Base-by-base conservation (phyloP, 1,140 invertebrate genomes). In the Drosophila nebulosa region DNA sequence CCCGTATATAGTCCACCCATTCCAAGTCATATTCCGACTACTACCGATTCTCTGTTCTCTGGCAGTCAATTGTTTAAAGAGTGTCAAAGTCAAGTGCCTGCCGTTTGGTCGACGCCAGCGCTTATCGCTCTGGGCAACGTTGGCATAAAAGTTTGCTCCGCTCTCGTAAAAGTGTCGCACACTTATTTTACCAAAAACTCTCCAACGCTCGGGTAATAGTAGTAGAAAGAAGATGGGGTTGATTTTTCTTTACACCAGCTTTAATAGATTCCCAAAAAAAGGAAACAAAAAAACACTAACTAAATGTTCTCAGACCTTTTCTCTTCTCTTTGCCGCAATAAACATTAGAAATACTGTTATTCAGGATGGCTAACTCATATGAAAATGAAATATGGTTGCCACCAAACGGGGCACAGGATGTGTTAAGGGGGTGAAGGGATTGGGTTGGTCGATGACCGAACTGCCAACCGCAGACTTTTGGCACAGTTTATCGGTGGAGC, bases 401-500 rank as follows among this genome's bases (percentile, higher is more conserved):
- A 67, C 59, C 18, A 26, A 36, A 46, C 26, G 35, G n/a, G 55
- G 53, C 52, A 64, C 24, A 32, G 64, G 64, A 67, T 22, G 21
- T 32, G n/a, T 30, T 39, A 32, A n/a, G 52, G 55, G 57, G 46
- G 69, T 62, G 50, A 42, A 53, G 55, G 62, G 57, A 60, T 12
- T 4, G 14, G 16, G 32, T 30, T 58, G 56, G 59, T 62, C 61
- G 36, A 60, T 60, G 57, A 62, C 77, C 64, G 79, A 78, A 79
- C 76, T 84, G 79, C 79, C 81, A 88, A 81, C 83, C 83, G 78
- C 83, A 88, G 81, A 88, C 74, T 86, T 86, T 86, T 88, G 81
- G 78, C 78, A 86, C 81, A 88, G 81, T 86, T 86, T 88, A 88
- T 88, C 74, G 78, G 80, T 42, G 60, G 74, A 57, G 32, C 16